phyloP scores from a whole-genome alignment of 2,888 invertebrate genomes.

The Atrina japonica region DNA sequence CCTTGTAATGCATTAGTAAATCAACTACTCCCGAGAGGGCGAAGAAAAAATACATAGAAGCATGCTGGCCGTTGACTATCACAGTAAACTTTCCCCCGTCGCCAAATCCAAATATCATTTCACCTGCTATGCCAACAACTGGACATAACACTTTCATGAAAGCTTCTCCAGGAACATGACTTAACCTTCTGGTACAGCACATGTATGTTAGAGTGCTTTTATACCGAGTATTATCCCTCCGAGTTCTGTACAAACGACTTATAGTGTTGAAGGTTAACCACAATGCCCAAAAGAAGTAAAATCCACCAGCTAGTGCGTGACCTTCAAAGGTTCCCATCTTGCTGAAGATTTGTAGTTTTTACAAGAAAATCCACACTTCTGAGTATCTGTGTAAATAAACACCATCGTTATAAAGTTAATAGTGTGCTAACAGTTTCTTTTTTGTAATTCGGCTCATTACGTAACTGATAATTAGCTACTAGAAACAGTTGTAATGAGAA shows the following conservation, averaged over 20 bases:
- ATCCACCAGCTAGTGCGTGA: slow-evolving; percentile 81
- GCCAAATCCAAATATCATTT: slow-evolving; percentile 69
- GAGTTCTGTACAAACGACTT: slow-evolving; percentile 66
- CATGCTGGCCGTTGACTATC: slow-evolving; percentile 82
- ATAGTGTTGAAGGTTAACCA: slow-evolving; percentile 75
- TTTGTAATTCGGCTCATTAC: too few relatives aligned
- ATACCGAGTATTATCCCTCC: slow-evolving; percentile 58
- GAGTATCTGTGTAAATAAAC: too few relatives aligned
- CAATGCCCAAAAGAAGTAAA: slow-evolving; percentile 75
- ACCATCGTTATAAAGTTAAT: too few relatives aligned
- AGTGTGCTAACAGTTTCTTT: too few relatives aligned
- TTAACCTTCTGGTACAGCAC: slow-evolving; percentile 64
- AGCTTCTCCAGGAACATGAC: slow-evolving; percentile 62
- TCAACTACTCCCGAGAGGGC: slow-evolving; percentile 81
- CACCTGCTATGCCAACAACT: slow-evolving; percentile 55
- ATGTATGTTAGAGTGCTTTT: slow-evolving; percentile 58
- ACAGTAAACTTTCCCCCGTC: slow-evolving; percentile 76
- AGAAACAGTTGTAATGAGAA: too few relatives aligned
- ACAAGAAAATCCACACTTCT: too few relatives aligned
- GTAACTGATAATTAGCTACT: too few relatives aligned
- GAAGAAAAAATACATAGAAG: slow-evolving; percentile 83
- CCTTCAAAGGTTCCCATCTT: slow-evolving; percentile 82
- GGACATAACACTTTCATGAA: slow-evolving; percentile 59
- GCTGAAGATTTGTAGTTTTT: too few relatives aligned
- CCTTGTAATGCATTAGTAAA: slow-evolving; percentile 76